Percentiles rank a stretch among this genome's conserved stretches.
phyloP scores from a whole-genome alignment of 2,113 vertebrate genomes.

The Cygnus atratus region DNA sequence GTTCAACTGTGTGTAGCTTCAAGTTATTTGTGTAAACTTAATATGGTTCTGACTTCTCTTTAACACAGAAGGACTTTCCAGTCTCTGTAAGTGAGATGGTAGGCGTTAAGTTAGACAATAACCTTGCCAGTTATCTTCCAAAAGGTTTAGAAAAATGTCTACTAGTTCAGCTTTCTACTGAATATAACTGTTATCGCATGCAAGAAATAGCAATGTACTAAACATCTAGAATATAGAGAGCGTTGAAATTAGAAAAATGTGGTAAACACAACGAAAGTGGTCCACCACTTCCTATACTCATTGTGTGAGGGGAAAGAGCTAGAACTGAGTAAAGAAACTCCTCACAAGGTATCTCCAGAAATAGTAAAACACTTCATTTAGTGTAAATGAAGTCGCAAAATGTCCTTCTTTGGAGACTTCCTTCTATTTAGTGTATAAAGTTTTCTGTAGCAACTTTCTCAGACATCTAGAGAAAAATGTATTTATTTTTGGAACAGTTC shows the following conservation, averaged over 20 bases:
- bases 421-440: neutral
- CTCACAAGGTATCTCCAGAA: neutral
- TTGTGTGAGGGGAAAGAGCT: neutral
- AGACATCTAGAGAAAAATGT: neutral
- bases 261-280: neutral
- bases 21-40: conserved; percentile 20
- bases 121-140: conserved; percentile 13
- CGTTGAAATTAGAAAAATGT: neutral
- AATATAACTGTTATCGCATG: conserved; percentile 60
- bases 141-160: neutral
- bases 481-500: neutral
- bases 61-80: conserved; percentile 13
- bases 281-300: neutral
- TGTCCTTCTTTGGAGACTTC: neutral
- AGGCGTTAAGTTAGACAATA: neutral
- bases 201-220: neutral
- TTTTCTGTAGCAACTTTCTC: neutral
- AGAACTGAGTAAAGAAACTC: neutral
- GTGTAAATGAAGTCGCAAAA: neutral
- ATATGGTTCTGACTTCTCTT: conserved; percentile 18
- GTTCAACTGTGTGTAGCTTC: conserved; percentile 49
- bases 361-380: neutral
- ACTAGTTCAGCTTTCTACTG: conserved; percentile 48
- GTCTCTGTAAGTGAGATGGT: neutral
- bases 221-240: neutral